These are phyloP conservation scores for Papilio machaon DNA, from an alignment of 1,140 invertebrate genomes.

Conservation along the genomic window DNA sequence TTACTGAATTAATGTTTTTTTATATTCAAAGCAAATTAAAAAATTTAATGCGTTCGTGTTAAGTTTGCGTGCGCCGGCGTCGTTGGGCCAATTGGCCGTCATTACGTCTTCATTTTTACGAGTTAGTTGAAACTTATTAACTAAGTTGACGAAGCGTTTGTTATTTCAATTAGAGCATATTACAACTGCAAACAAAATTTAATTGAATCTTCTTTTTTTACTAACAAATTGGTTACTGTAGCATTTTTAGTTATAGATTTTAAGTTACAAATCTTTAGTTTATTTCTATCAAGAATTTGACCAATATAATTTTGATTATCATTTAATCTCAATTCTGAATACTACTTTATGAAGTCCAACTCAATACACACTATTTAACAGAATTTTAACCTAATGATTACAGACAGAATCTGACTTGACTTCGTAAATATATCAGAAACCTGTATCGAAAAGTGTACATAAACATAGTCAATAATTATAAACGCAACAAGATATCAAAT, in stretches of 20 bases:
- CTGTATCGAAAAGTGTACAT: not conserved
- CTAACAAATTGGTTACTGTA: not conserved
- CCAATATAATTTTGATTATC: not conserved
- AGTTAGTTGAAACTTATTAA: conserved; percentile 53
- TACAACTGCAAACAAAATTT: conserved; percentile 29
- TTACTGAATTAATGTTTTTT: conserved; percentile 55
- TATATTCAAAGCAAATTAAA: conserved; percentile 48
- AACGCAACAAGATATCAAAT: conserved; percentile 18
- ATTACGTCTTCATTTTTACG: conserved; percentile 69
- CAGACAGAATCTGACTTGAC: not conserved
- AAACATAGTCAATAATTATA: not conserved
- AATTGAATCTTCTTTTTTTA: conserved; percentile 15
- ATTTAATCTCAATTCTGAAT: no score
- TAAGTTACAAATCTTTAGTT: no score
- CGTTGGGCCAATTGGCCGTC: conserved; percentile 60
- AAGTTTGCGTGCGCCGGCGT: conserved; percentile 57
- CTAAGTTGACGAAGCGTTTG: conserved; percentile 21
- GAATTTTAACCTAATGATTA: no score
- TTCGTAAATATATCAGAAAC: not conserved
- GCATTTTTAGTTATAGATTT: not conserved
- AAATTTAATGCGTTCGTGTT: conserved; percentile 54
- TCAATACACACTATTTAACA: no score
- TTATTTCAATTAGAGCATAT: conserved; percentile 29
- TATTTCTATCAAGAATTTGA: not conserved
- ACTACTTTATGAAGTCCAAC: no score